A percentile compares a stretch with the other conserved stretches of the same genome.
These are phyloP conservation scores for Illadopsis cleaveri DNA, from an alignment of 2,113 vertebrate species.

Conservation along the genomic window DNA sequence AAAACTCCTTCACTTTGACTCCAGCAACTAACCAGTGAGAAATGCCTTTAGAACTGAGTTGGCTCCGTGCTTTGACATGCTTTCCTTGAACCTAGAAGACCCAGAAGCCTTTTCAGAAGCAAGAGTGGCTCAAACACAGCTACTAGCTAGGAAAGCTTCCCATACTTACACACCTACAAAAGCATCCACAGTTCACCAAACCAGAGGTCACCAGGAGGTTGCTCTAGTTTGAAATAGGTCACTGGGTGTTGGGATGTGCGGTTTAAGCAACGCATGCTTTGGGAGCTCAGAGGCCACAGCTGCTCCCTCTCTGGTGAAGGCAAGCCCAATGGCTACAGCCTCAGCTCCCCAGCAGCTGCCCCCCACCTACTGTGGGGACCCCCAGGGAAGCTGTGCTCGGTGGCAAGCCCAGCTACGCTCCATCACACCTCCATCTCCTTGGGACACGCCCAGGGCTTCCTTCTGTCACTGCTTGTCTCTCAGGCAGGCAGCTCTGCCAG, in stretches of 20 bases:
- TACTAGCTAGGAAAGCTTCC: neutral
- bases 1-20: neutral
- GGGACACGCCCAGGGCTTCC: neutral
- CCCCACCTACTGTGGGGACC: neutral
- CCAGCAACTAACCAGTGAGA: neutral
- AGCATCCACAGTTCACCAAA: neutral
- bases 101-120: neutral
- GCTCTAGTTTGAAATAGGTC: slow-evolving; percentile 11
- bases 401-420: neutral
- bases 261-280: neutral
- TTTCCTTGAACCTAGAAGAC: neutral
- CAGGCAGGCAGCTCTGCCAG: slow-evolving; percentile 6
- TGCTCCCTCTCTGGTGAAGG: neutral
- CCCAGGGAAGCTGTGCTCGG: neutral
- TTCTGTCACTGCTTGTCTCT: slow-evolving; percentile 13
- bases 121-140: neutral
- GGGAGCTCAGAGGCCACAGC: neutral
- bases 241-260: neutral
- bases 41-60: neutral
- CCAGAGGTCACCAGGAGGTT: slow-evolving; percentile 1
- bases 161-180: neutral
- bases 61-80: neutral
- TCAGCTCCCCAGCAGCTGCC: neutral
- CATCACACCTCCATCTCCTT: neutral
- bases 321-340: neutral